Conservation (phyloP, 2,888 invertebrate species). For the Nephrotoma guestfalica region DNA sequence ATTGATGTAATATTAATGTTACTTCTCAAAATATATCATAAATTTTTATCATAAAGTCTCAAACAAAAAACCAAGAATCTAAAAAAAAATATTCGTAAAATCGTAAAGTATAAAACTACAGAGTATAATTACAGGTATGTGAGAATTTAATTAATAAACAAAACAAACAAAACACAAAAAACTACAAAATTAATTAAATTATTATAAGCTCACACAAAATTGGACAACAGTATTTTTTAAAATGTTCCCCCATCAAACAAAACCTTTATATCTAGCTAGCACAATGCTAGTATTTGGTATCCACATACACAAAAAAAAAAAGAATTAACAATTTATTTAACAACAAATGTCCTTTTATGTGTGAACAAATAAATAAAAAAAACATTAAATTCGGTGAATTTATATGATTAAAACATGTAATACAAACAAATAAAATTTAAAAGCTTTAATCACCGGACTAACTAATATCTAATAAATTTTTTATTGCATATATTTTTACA, state of each 20-base stretch:
- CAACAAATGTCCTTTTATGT: background rate
- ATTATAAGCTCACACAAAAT: background rate
- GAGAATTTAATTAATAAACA: slow-evolving; percentile 4
- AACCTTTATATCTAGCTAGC: background rate
- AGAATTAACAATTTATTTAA: background rate
- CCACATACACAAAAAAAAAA: background rate
- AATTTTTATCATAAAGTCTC: background rate
- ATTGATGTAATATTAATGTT: background rate
- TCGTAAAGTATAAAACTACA: background rate
- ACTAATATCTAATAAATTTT: background rate
- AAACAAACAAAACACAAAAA: background rate
- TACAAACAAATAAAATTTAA: background rate
- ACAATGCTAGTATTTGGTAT: background rate
- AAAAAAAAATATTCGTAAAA: background rate
- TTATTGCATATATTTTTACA: slow-evolving; percentile 24
- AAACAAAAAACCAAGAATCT: background rate
- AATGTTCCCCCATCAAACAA: background rate
- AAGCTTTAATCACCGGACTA: background rate
- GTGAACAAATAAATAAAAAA: background rate
- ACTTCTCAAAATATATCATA: background rate
- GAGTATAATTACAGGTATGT: slow-evolving; percentile 1
- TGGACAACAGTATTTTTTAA: background rate
- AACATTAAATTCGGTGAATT: background rate
- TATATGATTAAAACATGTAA: background rate
- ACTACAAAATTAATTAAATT: background rate